Evolutionary conservation across 1,140 invertebrate species (phyloP), one percentile per base, ranked within the genome.

Genomic region (Xylocopa sonorina): DNA sequence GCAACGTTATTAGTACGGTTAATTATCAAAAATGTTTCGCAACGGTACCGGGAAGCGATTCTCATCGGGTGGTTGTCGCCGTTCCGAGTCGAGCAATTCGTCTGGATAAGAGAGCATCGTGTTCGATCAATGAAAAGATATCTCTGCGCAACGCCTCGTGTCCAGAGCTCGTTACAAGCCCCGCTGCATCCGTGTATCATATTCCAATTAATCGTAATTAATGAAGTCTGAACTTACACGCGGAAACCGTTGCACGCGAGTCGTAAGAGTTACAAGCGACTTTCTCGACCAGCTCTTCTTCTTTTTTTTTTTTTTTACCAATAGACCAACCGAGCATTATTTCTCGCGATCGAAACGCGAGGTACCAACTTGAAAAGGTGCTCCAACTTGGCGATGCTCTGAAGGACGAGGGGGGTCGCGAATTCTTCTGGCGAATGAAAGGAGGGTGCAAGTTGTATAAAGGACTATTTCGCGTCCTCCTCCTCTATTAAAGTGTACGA

Each of bases 81-180:
- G 63, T 58, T 24, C 21, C 5, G n/a, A 57, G 18, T 32, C 27
- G 12, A 24, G 12, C 34, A 29, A 72, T 72, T 58, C 7, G 32
- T 9, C 6, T n/a, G 2, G 27, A 29, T 29, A 34, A 46, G 21
- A 24, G 27, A 34, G 41, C 27, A 48, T 72, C 41, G 27, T 58
- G 55, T 29, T 72, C 38, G 68, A 72, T 46, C 53, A 72, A 46
- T 43, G 68, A 53, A 24, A 72, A 58, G 34, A 46, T 58, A 58
- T 46, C 38, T 32, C 27, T 43, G 38, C 43, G 43, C 43, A 66
- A 34, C 32, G 21, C 29, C 66, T 34, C 48, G 48, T 38, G 29
- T 38, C 21, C 29, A 24, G 5, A 24, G 66, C 66, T 51, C 34
- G 27, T 46, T 48, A 60, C 57, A n/a, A 12, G 57, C 32, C n/a